Evolutionary conservation across 2,797 vertebrate species (phyloP), one percentile per base, ranked within the genome.

Genomic region (Iguana delicatissima): DNA sequence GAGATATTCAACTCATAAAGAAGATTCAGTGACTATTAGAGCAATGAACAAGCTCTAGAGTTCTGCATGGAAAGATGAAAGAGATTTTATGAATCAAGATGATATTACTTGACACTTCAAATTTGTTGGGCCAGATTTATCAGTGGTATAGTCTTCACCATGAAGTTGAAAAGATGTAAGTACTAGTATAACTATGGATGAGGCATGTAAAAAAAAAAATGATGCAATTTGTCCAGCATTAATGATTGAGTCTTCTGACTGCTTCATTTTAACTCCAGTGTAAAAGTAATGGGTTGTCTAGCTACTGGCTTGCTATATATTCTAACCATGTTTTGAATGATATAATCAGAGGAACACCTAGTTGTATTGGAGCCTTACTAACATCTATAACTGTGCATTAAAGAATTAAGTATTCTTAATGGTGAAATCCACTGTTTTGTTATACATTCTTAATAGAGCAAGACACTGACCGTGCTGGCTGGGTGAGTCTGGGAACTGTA

Each of bases 1-100:
- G 42, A 32, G 2, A n/a, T 64, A 50, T 80, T 79, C 74, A 84
- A 83, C 12, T 32, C 52, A 50, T 50, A 77, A 80, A 46, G 69
- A 38, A 84, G 57, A 85, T 89, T 64, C n/a, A 52, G 14, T 84
- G 42, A 67, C 73, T 52, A 55, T 57, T 26, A 79, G 59, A 67
- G 32, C 73, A 84, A 79, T 52, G 46, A 80, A 79, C 76, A 64
- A 55, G 50, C 50, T 55, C n/a, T 10, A 85, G 67, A 55, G 29
- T 9, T 22, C 46, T 55, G 22, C n/a, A 76, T 86, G 52, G n/a
- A 86, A 59, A 76, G 20, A 57, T 86, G 52, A 59, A 86, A 86
- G 52, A 14, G 35, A 72, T 85, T 72, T 85, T 85, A 72, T 85
- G 46, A 55, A 73, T 74, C 9, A 35, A 35, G 5, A 32, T 18